These are phyloP conservation scores for Cetonia aurata DNA, from an alignment of 2,888 invertebrate species.

Conservation along the genomic window DNA sequence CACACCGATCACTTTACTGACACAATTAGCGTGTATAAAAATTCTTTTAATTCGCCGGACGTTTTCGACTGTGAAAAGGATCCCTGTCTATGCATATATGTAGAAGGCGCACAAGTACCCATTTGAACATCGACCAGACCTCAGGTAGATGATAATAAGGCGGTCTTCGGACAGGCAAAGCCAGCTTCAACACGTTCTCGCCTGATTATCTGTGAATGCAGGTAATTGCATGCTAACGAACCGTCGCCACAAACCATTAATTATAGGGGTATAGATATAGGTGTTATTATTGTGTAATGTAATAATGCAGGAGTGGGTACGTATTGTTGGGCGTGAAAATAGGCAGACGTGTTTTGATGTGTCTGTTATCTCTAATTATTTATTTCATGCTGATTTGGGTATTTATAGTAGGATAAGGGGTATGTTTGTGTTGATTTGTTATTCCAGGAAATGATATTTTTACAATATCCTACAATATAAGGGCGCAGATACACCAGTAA, in stretches of 20 bases:
- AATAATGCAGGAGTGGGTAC: not conserved
- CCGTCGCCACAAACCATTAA: conserved; percentile 33
- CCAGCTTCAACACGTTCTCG: conserved; percentile 47
- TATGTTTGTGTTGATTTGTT: too few relatives aligned
- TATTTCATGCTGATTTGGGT: too few relatives aligned
- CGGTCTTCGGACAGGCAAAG: conserved; percentile 45
- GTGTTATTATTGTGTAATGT: not conserved
- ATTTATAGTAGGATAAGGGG: too few relatives aligned
- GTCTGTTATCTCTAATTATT: conserved; percentile 9
- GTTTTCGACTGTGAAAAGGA: conserved; percentile 7
- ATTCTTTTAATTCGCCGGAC: conserved; percentile 26
- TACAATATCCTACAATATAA: too few relatives aligned
- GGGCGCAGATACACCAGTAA: too few relatives aligned
- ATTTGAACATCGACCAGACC: not conserved
- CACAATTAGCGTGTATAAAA: conserved; percentile 31
- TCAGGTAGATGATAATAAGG: conserved; percentile 47
- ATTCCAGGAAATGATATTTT: too few relatives aligned
- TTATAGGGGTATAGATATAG: conserved; percentile 13
- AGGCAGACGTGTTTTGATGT: conserved; percentile 1
- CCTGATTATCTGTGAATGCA: conserved; percentile 47
- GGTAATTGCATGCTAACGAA: conserved; percentile 36
- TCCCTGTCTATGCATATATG: conserved; percentile 24
- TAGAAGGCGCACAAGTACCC: not conserved
- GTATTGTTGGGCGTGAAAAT: too few relatives aligned
- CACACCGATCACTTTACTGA: not conserved